A percentile compares a stretch with the other conserved stretches of the same genome.
phyloP scores from a whole-genome alignment of 2,888 invertebrate species.

The Archaeoteleia sp. region DNA sequence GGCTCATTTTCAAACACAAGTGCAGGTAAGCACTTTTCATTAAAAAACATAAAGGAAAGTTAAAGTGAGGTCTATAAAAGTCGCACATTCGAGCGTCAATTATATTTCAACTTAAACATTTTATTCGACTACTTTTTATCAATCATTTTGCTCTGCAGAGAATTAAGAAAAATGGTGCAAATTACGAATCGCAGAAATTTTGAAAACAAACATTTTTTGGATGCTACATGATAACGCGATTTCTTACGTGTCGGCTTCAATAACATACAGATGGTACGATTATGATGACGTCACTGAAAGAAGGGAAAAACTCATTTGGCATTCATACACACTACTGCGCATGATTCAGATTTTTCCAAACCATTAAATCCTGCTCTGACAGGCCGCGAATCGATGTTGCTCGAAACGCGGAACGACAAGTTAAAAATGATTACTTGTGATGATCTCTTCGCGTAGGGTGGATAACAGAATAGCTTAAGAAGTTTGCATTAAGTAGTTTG shows the following conservation, averaged over 20 bases:
- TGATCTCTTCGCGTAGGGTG: slow-evolving; percentile 53
- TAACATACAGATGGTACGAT: slow-evolving; percentile 54
- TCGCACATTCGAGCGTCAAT: no score
- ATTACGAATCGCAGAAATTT: neutral
- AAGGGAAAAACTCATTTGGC: slow-evolving; percentile 69
- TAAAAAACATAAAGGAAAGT: no score
- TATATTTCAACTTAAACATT: neutral
- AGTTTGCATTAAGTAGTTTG: slow-evolving; percentile 19
- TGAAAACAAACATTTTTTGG: neutral
- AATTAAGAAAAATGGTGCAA: neutral
- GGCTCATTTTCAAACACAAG: slow-evolving; percentile 67
- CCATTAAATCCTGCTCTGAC: slow-evolving; percentile 69
- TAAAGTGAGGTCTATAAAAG: no score
- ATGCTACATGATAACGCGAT: slow-evolving; percentile 40
- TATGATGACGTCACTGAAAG: slow-evolving; percentile 63
- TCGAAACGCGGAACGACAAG: slow-evolving; percentile 69
- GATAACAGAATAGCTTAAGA: slow-evolving; percentile 30
- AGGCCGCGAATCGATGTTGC: slow-evolving; percentile 68
- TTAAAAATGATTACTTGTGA: slow-evolving; percentile 67
- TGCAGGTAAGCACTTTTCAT: slow-evolving; percentile 64
- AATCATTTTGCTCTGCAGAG: no score
- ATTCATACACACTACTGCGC: slow-evolving; percentile 68
- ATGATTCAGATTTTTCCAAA: slow-evolving; percentile 73
- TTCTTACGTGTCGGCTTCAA: slow-evolving; percentile 30
- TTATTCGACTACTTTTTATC: no score